Percentiles rank a stretch among this genome's conserved stretches.
phyloP scores from a whole-genome alignment of 2,888 invertebrate genomes.

The Trimorus sp. region DNA sequence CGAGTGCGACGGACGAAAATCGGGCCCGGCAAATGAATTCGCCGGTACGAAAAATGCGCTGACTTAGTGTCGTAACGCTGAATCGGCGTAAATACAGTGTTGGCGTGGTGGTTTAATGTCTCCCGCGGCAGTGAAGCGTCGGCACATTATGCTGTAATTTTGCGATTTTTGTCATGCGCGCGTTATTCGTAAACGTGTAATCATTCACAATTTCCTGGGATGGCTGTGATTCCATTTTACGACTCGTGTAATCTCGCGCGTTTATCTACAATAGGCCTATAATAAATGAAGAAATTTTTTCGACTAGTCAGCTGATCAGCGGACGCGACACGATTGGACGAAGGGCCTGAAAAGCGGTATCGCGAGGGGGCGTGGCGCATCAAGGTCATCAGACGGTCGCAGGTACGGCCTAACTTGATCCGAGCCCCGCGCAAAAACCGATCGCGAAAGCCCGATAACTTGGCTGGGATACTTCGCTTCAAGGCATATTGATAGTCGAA shows the following conservation, averaged over 20 bases:
- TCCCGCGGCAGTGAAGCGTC: constrained; percentile 23
- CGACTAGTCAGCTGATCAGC: constrained; percentile 65
- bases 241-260: constrained; percentile 60
- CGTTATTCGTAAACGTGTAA: constrained; percentile 58
- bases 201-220: constrained; percentile 63
- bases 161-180: constrained; percentile 57
- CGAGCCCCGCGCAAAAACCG: constrained; percentile 49
- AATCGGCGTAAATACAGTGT: constrained; percentile 6
- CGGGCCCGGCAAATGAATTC: no score
- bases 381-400: constrained; percentile 69
- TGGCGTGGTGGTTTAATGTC: constrained; percentile 17
- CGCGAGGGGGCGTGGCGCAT: constrained; percentile 67
- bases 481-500: no score
- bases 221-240: constrained; percentile 65
- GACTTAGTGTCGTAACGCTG: no score
- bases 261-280: constrained; percentile 65
- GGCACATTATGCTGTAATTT: constrained; percentile 50
- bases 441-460: constrained; percentile 50
- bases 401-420: constrained; percentile 57
- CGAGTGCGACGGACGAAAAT: no score
- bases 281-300: constrained; percentile 67
- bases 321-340: constrained; percentile 63
- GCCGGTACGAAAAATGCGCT: no score
- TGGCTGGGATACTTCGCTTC: no score
- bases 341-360: constrained; percentile 65